Base-by-base conservation (phyloP, 2,797 vertebrate genomes). In the Enteromius anoplus region DNA sequence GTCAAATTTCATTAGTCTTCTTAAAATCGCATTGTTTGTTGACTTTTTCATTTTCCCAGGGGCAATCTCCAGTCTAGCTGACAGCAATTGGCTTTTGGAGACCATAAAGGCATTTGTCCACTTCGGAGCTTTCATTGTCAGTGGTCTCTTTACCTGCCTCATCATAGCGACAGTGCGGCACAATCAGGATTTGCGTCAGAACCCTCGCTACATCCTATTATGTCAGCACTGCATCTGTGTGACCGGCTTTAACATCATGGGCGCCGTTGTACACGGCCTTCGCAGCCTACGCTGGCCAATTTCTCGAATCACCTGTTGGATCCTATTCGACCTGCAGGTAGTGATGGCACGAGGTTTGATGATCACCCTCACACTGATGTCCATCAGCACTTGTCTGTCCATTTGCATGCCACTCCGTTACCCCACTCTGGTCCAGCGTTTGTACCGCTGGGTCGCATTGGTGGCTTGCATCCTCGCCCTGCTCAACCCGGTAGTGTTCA, bases 301-400 rank as follows among this genome's bases (percentile, higher is more conserved):
- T 34, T 83, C 89, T 1, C 34, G 88, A 66, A 64, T 91, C 42
- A 34, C 85, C 3, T 92, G 91, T 64, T 90, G 90, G 90, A 78
- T 92, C 42, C 81, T 93, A 19, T 94, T 92, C 55, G 89, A 91
- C 65, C 6, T 87, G 15, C 92, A 93, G 88, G 83, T 90, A 72
- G 86, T 84, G 65, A 85, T 86, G 53, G 91, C 90, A 49, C 90
- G 92, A 83, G 90, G 89, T 85, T 77, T 93, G 14, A 70, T 91
- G 64, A 80, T 94, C 81, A 93, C 89, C 3, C 85, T 94, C 82
- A 87, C 89, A 60, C 84, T 93, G 73, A 92, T 92, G 92, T 84
- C 89, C 29, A 23, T 93, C 79, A 90, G 91, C 75, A 85, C 69
- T 5, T 91, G 87, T 51, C 62, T 92, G 80, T 89, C 85, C 23